A percentile compares a stretch with the other conserved stretches of the same genome.
Evolutionary conservation across 2,113 vertebrate genomes (phyloP).

Genomic region (Eptatretus burgeri): DNA sequence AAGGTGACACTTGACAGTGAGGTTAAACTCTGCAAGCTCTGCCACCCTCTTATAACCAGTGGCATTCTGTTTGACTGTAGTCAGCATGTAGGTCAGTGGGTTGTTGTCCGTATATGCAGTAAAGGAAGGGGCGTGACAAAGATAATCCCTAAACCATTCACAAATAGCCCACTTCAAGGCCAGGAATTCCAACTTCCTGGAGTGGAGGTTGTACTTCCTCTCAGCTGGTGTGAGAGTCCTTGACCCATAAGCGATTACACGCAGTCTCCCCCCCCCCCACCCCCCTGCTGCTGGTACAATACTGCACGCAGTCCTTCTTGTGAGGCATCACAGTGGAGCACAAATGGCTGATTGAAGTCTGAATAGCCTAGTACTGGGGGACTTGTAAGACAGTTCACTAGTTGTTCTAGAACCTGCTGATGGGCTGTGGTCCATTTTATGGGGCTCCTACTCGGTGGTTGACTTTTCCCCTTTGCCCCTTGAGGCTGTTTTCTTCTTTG

Average conservation of each 20-base stretch:
- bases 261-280: neutral
- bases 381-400: neutral
- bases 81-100: constrained; percentile 9
- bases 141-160: constrained; percentile 7
- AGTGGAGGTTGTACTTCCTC: constrained; percentile 10
- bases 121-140: constrained; percentile 8
- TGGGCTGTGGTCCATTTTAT: neutral
- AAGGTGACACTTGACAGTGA: constrained; percentile 9
- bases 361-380: constrained; percentile 5
- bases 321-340: neutral
- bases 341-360: constrained; percentile 1
- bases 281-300: constrained; percentile 10
- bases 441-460: neutral
- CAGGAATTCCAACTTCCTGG: constrained; percentile 10
- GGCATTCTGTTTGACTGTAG: constrained; percentile 9
- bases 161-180: constrained; percentile 11
- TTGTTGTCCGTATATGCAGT: constrained; percentile 11
- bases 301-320: constrained; percentile 8
- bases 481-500: too few relatives aligned
- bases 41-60: constrained; percentile 9
- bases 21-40: constrained; percentile 9
- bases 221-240: constrained; percentile 8
- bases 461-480: neutral
- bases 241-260: constrained; percentile 10
- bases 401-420: neutral